Conservation (phyloP, 1,140 invertebrate genomes). For the Drosophila cardini region DNA sequence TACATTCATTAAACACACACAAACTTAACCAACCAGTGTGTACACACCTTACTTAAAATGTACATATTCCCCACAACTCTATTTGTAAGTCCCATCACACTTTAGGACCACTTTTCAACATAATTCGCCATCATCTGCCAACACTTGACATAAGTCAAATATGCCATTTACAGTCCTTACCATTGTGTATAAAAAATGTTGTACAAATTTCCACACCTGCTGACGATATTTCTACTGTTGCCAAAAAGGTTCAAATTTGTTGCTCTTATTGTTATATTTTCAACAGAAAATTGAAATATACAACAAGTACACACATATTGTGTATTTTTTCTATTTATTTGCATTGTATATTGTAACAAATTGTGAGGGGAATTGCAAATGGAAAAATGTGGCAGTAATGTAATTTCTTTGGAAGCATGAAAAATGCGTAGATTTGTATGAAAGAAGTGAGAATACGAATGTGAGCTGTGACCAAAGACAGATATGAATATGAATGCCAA, state of each 20-base stretch:
- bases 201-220: constrained; percentile 50
- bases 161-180: constrained; percentile 27
- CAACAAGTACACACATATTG: constrained; percentile 3
- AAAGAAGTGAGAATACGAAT: neutral
- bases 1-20: neutral
- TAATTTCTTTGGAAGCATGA: constrained; percentile 6
- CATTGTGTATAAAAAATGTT: constrained; percentile 37
- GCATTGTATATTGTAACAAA: constrained; percentile 48
- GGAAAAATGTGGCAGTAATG: constrained; percentile 12
- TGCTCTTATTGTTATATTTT: constrained; percentile 32
- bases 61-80: neutral
- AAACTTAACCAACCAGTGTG: neutral
- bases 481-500: constrained; percentile 53
- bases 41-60: constrained; percentile 6
- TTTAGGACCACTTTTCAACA: constrained; percentile 40
- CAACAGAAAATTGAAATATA: constrained; percentile 39
- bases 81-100: constrained; percentile 37
- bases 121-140: constrained; percentile 46
- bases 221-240: constrained; percentile 12
- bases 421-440: constrained; percentile 23
- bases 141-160: constrained; percentile 33
- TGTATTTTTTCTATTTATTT: constrained; percentile 29
- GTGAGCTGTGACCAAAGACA: neutral
- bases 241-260: constrained; percentile 39
- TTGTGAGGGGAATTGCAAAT: neutral